These are phyloP conservation scores for Platycercus adscitus DNA, from an alignment of 2,113 vertebrate species.

Conservation along the genomic window DNA sequence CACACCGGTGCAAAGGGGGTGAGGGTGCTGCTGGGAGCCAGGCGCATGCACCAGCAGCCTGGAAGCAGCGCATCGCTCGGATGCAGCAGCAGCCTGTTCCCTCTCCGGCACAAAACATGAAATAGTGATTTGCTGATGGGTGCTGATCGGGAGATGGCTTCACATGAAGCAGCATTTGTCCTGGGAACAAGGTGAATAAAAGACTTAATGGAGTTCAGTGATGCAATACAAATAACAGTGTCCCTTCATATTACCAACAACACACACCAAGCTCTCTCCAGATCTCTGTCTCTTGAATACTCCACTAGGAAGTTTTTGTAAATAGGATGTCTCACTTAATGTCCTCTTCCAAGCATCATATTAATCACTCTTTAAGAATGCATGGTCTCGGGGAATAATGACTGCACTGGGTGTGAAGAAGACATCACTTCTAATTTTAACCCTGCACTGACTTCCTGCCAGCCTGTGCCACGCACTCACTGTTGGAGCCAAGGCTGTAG, in stretches of 20 bases:
- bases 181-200: not conserved
- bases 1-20: not conserved
- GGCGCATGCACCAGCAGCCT: not conserved
- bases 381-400: fast-evolving
- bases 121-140: not conserved
- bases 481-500: fast-evolving
- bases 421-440: fast-evolving
- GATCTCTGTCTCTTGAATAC: not conserved
- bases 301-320: not conserved
- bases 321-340: not conserved
- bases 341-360: not conserved
- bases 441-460: not conserved
- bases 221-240: not conserved
- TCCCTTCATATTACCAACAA: conserved; percentile 4
- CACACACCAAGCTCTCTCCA: not conserved
- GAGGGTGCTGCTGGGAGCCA: not conserved
- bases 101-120: not conserved
- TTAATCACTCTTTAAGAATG: not conserved
- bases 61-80: fast-evolving
- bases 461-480: fast-evolving
- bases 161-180: not conserved
- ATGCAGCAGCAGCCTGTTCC: not conserved
- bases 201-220: not conserved
- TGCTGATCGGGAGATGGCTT: not conserved
- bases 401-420: not conserved